Evolutionary conservation across 1,140 invertebrate genomes (phyloP), one percentile per base, ranked within the genome.

Genomic region (Conus betulinus): DNA sequence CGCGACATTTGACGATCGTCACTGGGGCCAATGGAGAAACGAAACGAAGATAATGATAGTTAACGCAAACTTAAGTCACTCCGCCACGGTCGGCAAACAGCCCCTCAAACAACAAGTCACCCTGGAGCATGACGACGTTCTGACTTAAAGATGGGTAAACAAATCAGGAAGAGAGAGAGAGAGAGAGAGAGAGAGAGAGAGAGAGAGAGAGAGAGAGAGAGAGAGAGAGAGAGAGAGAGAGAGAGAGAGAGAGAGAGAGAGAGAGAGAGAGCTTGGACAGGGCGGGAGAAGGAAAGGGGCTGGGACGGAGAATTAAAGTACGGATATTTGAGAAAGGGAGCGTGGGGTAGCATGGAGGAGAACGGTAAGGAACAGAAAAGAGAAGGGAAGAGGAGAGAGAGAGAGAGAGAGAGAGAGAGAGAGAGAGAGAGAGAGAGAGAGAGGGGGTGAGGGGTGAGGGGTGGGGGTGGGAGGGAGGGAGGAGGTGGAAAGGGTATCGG

Each of bases 181-280:
- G 71, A 74, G 71, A 74, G 71, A 74, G 71, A 67, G 60, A 67
- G 60, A 67, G 20, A 67, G 60, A 67, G 60, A 63, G 60, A 63
- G 60, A 63, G 60, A 63, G 60, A 63, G 60, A 63, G 71, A 8
- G 71, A 20, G 71, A 20, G 71, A 20, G 71, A 20, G n/a, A 20
- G 71, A 20, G 71, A 20, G 60, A 67, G 60, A 67, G 60, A 67
- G 60, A 67, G 60, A 67, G 20, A 39, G 39, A 39, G 39, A 39
- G 39, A 39, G 39, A 39, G 39, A 39, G 39, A 39, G 76, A 15
- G 76, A 39, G 76, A 39, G 76, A 39, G 76, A 39, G 51, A 17
- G 79, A 53, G 79, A 53, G 79, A 53, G 79, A 53, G 79, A 53
- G 79, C 17, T 6, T 39, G n/a, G 15, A 25, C 0, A 7, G 27